Evolutionary conservation across 2,797 vertebrate genomes (phyloP), one percentile per base, ranked within the genome.

Genomic region (Harpagifer antarcticus): DNA sequence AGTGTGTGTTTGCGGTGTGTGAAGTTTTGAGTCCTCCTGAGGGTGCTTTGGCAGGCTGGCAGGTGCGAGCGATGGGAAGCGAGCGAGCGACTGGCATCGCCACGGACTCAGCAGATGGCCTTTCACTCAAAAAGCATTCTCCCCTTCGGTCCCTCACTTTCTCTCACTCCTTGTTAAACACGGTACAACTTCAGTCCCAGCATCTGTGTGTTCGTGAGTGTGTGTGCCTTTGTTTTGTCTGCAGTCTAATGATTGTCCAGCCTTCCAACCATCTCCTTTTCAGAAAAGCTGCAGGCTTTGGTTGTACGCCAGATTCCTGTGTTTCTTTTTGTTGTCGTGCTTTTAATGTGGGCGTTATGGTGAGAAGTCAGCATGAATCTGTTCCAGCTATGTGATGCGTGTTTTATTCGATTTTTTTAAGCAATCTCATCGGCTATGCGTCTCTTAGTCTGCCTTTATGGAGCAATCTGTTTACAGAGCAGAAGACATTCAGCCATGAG

Each of bases 31-130:
- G 87, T 89, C 74, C 88, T 86, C 88, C 78, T 71, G 88, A 86
- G 89, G 82, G 70, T 76, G 79, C 72, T 79, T 88, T 92, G 93
- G 91, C 86, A 82, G 68, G 67, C 82, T 87, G 92, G 89, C 87
- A 91, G 88, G 88, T 88, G 88, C 82, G 64, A 91, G 87, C 79
- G 78, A 90, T 76, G 75, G 80, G 79, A 80, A 73, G 68, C 74
- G 53, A 84, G 86, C 56, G 10, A 84, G 73, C 54, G 56, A 89
- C 90, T 91, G 90, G 90, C 89, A 84, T 76, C 66, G 68, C 72
- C 67, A 15, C 42, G 76, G 84, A 91, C 83, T 86, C 75, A 86
- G 86, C 93, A 94, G 92, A 94, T 93, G 93, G 92, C 87, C 87
- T 90, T 90, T 91, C 88, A 82, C 87, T 92, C 82, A 88, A 85